A percentile compares a stretch with the other conserved stretches of the same genome.
Conservation (phyloP, 2,113 vertebrate genomes). For the Ibidorhyncha struthersii region DNA sequence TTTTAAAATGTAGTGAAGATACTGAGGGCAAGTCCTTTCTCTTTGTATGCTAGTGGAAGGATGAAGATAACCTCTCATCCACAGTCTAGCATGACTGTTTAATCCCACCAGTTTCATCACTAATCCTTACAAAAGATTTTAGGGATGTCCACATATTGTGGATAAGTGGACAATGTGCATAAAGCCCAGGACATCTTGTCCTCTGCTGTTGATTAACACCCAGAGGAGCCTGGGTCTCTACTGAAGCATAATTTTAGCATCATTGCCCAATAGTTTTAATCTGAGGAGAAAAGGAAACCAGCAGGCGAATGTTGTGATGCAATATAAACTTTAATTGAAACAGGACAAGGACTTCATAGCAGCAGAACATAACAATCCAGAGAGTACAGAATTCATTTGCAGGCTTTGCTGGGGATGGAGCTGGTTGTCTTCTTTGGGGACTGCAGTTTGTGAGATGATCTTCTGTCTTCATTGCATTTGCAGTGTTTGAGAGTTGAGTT, state of each 20-base stretch:
- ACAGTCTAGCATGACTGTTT: rapidly evolving
- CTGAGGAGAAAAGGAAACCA: neutral
- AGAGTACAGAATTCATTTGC: neutral
- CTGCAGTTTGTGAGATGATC: neutral
- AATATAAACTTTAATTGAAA: neutral
- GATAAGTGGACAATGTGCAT: no score
- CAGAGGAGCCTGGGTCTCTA: neutral
- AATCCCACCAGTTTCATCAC: neutral
- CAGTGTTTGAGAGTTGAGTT: neutral
- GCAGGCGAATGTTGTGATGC: neutral
- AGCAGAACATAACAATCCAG: neutral
- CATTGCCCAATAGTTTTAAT: neutral
- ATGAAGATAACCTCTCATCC: neutral
- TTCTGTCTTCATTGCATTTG: neutral
- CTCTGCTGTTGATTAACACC: neutral
- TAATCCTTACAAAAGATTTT: neutral
- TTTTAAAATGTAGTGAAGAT: neutral
- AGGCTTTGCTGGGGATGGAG: neutral
- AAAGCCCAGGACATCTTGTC: neutral
- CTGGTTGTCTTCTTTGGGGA: neutral
- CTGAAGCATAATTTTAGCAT: no score
- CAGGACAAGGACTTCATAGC: neutral
- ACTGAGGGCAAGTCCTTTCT: neutral
- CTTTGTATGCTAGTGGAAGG: no score
- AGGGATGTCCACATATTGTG: neutral